Percentiles rank a stretch among this genome's conserved stretches.
Evolutionary conservation across 1,140 invertebrate species (phyloP).

Genomic region (Listronotus oregonensis): DNA sequence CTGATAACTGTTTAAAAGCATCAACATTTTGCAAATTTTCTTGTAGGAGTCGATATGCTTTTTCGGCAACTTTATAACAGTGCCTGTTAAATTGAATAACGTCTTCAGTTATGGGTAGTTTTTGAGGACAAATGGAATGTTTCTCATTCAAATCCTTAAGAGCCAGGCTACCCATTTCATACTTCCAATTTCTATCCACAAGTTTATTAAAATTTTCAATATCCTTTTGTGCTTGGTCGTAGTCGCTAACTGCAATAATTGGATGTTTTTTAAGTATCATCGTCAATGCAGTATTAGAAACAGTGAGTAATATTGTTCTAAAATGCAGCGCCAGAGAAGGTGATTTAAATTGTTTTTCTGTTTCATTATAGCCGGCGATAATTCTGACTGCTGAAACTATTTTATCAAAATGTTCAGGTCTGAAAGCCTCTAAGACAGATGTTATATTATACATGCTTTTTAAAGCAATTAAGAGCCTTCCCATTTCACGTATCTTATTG

Average conservation of each 20-base stretch:
- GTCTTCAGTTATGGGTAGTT: no score
- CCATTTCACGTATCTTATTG: constrained; percentile 42
- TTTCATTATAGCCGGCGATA: constrained; percentile 35
- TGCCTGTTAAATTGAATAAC: no score
- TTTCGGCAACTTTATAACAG: no score
- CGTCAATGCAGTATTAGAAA: constrained; percentile 34
- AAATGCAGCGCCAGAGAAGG: constrained; percentile 34
- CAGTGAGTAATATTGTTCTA: constrained; percentile 31
- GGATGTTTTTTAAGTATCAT: constrained; percentile 38
- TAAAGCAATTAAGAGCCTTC: constrained; percentile 33
- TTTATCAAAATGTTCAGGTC: constrained; percentile 40
- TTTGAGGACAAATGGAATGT: constrained; percentile 9
- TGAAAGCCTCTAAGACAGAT: constrained; percentile 27
- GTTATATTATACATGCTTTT: constrained; percentile 9
- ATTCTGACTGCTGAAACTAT: constrained; percentile 35
- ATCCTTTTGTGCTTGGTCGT: constrained; percentile 29
- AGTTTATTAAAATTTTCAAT: constrained; percentile 29
- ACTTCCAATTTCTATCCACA: constrained; percentile 31
- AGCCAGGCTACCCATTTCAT: constrained; percentile 33
- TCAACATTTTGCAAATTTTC: background rate
- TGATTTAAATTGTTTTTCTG: constrained; percentile 35
- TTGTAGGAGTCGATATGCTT: no score
- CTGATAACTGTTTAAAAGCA: constrained; percentile 31
- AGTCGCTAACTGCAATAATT: constrained; percentile 23
- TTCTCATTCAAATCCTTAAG: constrained; percentile 35